phyloP scores from a whole-genome alignment of 2,888 invertebrate genomes.

The Gari tellinella region DNA sequence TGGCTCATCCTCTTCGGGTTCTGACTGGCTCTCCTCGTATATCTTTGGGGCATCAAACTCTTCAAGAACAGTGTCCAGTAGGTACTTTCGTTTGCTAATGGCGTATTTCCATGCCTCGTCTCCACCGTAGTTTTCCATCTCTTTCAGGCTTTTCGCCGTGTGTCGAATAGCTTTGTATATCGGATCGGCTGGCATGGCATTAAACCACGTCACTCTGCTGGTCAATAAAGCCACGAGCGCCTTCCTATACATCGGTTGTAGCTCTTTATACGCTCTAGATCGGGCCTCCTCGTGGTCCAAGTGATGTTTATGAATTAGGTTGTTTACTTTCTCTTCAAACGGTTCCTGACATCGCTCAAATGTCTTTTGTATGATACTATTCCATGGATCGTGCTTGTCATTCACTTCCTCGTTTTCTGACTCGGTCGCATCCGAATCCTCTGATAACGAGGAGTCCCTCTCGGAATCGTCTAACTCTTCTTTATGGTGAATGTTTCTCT shows the following conservation, averaged over 20 bases:
- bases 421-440: not conserved
- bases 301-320: slow-evolving; percentile 1
- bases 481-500: slow-evolving; percentile 11
- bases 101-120: slow-evolving; percentile 21
- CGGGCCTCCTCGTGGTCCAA: not conserved
- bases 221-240: slow-evolving; percentile 3
- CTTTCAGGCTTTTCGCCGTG: slow-evolving; percentile 9
- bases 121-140: slow-evolving; percentile 4
- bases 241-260: slow-evolving; percentile 8
- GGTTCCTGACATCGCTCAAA: slow-evolving; percentile 14
- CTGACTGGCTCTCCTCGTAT: not conserved
- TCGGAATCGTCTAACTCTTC: slow-evolving; percentile 3
- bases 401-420: slow-evolving; percentile 10
- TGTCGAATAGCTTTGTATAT: slow-evolving; percentile 11
- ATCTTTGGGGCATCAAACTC: slow-evolving; percentile 8
- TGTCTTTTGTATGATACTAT: slow-evolving; percentile 12
- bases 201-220: slow-evolving; percentile 9
- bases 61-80: slow-evolving; percentile 15
- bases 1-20: too few species aligned
- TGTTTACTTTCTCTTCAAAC: slow-evolving; percentile 13
- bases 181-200: slow-evolving; percentile 6
- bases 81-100: slow-evolving; percentile 3
- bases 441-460: not conserved
- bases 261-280: slow-evolving; percentile 1
- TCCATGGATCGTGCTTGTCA: slow-evolving; percentile 9